These are phyloP conservation scores for Blastomussa wellsi DNA, from an alignment of 92 coral and sea anemone genomes.

Conservation along the genomic window DNA sequence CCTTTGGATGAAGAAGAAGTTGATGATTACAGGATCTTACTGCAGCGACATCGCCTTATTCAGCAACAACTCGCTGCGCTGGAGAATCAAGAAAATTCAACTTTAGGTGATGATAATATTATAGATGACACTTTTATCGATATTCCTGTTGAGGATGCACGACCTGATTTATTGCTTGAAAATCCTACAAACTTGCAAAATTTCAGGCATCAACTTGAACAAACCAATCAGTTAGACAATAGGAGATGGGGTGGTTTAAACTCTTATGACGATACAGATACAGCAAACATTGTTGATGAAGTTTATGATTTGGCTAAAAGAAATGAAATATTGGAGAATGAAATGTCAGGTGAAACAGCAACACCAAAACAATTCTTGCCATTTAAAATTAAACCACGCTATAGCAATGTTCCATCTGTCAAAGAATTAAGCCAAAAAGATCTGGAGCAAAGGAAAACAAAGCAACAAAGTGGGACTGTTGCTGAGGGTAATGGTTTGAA, in stretches of 20 bases:
- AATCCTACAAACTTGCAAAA: not conserved
- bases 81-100: slow-evolving; percentile 71
- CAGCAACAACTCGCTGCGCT: slow-evolving; percentile 88
- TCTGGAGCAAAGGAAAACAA: slow-evolving; percentile 37
- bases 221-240: not conserved
- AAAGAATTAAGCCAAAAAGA: slow-evolving; percentile 84
- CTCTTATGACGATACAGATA: not conserved
- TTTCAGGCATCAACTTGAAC: not conserved
- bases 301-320: slow-evolving; percentile 2
- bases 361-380: slow-evolving; percentile 65
- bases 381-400: slow-evolving; percentile 74
- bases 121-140: slow-evolving; percentile 93
- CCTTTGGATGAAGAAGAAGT: slow-evolving; percentile 49
- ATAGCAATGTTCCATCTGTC: slow-evolving; percentile 70
- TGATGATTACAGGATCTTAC: slow-evolving; percentile 81
- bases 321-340: slow-evolving; percentile 12
- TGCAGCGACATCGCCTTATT: slow-evolving; percentile 84
- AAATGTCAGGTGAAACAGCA: slow-evolving; percentile 13
- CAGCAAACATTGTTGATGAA: not conserved
- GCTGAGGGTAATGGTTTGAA: not conserved
- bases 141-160: slow-evolving; percentile 76
- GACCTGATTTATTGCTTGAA: not conserved
- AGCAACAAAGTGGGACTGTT: not conserved
- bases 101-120: slow-evolving; percentile 58
- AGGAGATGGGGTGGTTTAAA: not conserved